Conservation (phyloP, 2,113 vertebrate genomes). For the Phasianus colchicus region DNA sequence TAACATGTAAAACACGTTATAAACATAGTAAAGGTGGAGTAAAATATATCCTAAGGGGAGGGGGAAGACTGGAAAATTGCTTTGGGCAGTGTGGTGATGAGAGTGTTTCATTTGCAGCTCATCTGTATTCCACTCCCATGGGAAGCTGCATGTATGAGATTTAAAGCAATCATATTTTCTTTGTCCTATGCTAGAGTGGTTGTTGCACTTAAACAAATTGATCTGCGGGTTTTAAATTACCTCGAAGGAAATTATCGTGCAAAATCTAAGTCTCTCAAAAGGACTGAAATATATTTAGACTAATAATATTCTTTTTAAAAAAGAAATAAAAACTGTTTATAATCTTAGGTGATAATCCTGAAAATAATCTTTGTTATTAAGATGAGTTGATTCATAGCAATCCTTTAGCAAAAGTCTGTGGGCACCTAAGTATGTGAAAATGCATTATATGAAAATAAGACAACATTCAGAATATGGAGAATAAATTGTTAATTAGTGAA, state of each 20-base stretch:
- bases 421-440: neutral
- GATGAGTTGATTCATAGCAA: neutral
- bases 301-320: conserved; percentile 3
- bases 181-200: conserved; percentile 49
- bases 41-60: conserved; percentile 61
- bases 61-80: conserved; percentile 69
- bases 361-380: neutral
- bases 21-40: conserved; percentile 74
- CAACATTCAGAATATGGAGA: neutral
- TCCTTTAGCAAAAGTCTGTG: neutral
- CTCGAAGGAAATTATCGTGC: conserved; percentile 23
- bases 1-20: conserved; percentile 77
- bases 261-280: conserved; percentile 7
- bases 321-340: neutral
- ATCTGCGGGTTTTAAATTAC: conserved; percentile 56
- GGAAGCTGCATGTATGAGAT: conserved; percentile 59
- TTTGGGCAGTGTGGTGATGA: conserved; percentile 72
- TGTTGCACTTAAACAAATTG: conserved; percentile 65
- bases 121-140: conserved; percentile 67
- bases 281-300: neutral
- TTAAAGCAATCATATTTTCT: conserved; percentile 68
- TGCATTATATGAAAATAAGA: neutral
- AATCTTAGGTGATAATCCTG: neutral
- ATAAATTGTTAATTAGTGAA: conserved; percentile 29
- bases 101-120: conserved; percentile 58